Conservation (phyloP, 2,113 vertebrate species). For the Ceratotherium simum region DNA sequence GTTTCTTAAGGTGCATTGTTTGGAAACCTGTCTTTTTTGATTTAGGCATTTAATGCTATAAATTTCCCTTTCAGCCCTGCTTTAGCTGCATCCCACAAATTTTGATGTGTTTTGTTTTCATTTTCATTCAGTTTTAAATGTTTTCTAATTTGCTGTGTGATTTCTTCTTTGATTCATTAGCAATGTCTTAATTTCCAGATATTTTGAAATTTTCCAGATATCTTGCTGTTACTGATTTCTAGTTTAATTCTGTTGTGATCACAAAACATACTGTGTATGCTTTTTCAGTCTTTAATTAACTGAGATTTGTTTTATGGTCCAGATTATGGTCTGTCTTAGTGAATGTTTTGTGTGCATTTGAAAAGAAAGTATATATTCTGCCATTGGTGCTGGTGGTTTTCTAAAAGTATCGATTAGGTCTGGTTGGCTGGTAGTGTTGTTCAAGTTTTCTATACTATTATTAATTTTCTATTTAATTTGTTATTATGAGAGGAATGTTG, state of each 20-base stretch:
- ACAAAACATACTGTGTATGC: neutral
- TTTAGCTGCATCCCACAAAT: neutral
- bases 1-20: neutral
- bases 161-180: neutral
- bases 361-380: neutral
- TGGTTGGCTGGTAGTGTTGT: neutral
- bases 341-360: neutral
- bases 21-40: neutral
- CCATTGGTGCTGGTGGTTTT: neutral
- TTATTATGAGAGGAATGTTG: neutral
- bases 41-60: neutral
- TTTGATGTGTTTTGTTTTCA: neutral
- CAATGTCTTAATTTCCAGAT: neutral
- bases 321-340: neutral
- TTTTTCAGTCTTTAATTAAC: neutral
- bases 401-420: slow-evolving; percentile 6
- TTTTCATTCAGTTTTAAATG: neutral
- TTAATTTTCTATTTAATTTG: neutral
- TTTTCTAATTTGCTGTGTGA: neutral
- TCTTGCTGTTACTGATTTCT: neutral
- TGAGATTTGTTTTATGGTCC: neutral
- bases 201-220: neutral
- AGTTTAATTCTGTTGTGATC: slow-evolving; percentile 13
- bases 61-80: neutral
- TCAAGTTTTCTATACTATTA: neutral